A percentile compares a stretch with the other conserved stretches of the same genome.
Evolutionary conservation across 2,888 invertebrate species (phyloP).

Genomic region (Asteroscopus sphinx): DNA sequence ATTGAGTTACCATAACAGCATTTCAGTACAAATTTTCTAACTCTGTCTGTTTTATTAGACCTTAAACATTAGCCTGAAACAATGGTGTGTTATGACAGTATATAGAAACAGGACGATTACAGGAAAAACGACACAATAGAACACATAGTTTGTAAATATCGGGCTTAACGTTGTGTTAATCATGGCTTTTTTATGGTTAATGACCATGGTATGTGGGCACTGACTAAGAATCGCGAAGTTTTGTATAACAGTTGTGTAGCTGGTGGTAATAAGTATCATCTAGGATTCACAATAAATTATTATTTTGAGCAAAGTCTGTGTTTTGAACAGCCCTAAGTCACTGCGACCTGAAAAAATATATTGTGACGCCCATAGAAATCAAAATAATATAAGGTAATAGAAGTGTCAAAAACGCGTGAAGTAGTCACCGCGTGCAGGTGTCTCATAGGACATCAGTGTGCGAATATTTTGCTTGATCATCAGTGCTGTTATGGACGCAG

Average conservation of each 20-base stretch:
- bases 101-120: slow-evolving; percentile 47
- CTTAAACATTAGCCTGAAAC: slow-evolving; percentile 55
- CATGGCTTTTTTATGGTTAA: slow-evolving; percentile 20
- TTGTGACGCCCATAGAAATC: too few relatives aligned
- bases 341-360: too few relatives aligned
- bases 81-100: slow-evolving; percentile 63
- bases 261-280: too few relatives aligned
- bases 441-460: too few relatives aligned
- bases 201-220: background rate
- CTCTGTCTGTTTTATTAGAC: slow-evolving; percentile 46
- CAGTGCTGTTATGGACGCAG: too few relatives aligned
- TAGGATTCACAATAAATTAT: too few relatives aligned
- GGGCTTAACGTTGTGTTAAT: slow-evolving; percentile 9
- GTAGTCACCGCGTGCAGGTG: too few relatives aligned
- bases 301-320: too few relatives aligned
- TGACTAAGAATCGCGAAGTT: background rate
- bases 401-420: too few relatives aligned
- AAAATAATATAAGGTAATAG: too few relatives aligned
- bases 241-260: background rate
- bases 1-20: slow-evolving; percentile 22
- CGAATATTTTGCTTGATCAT: too few relatives aligned
- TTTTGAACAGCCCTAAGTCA: too few relatives aligned
- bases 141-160: slow-evolving; percentile 59
- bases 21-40: slow-evolving; percentile 49
- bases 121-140: slow-evolving; percentile 62